These are phyloP conservation scores for human (Homo sapiens) DNA, from an alignment of 2,113 vertebrate genomes.

Conservation along the genomic window GRCh38 chr5:171629001-171629500, in stretches of 20 bases:
- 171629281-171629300: not conserved
- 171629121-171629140: not conserved
- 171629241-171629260: not conserved
- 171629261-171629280: not conserved
- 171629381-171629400: not conserved
- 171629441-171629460: not conserved
- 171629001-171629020: accelerated
- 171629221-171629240: not conserved
- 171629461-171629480: too few species aligned
- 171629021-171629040: not conserved
- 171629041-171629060: accelerated
- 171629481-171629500: not conserved
- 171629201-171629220: not conserved
- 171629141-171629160: not conserved
- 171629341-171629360: not conserved
- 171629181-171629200: not conserved
- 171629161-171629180: not conserved
- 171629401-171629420: not conserved
- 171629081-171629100: not conserved
- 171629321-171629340: not conserved
- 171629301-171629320: not conserved
- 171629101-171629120: not conserved
- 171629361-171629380: not conserved
- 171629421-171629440: not conserved
- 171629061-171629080: not conserved